Conservation (phyloP, 2,113 vertebrate species). For the Forbesichthys papilliferus region DNA sequence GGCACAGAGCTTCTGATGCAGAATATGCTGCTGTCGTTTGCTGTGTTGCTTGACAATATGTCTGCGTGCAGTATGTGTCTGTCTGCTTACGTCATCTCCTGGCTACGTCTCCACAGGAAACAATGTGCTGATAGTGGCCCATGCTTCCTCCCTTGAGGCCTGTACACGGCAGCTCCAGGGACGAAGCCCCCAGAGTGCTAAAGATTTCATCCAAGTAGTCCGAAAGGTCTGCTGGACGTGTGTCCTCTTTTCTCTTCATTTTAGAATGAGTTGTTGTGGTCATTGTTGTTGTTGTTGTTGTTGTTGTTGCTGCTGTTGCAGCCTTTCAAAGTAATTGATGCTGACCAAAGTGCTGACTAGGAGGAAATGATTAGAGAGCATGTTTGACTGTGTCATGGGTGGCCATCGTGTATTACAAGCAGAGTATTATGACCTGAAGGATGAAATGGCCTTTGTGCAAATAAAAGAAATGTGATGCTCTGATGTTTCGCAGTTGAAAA, state of each 20-base stretch:
- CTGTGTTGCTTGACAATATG: background rate
- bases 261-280: background rate
- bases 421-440: too few species aligned
- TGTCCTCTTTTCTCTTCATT: background rate
- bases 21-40: background rate
- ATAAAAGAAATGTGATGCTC: too few species aligned
- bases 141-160: conserved; percentile 93
- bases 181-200: conserved; percentile 87
- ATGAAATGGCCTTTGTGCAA: too few species aligned
- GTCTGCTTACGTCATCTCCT: conserved; percentile 22
- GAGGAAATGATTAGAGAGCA: too few species aligned
- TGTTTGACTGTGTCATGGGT: too few species aligned
- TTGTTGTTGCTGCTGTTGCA: background rate
- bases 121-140: conserved; percentile 95
- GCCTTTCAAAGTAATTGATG: too few species aligned
- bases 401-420: too few species aligned
- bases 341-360: too few species aligned
- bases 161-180: conserved; percentile 96
- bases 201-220: conserved; percentile 97
- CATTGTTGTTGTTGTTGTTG: background rate
- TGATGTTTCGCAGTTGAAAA: too few species aligned
- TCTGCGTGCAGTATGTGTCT: conserved; percentile 5
- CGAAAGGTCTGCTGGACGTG: conserved; percentile 81
- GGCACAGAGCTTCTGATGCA: background rate
- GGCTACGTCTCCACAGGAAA: conserved; percentile 77